phyloP scores from a whole-genome alignment of 1,140 invertebrate species.

The Solen grandis region DNA sequence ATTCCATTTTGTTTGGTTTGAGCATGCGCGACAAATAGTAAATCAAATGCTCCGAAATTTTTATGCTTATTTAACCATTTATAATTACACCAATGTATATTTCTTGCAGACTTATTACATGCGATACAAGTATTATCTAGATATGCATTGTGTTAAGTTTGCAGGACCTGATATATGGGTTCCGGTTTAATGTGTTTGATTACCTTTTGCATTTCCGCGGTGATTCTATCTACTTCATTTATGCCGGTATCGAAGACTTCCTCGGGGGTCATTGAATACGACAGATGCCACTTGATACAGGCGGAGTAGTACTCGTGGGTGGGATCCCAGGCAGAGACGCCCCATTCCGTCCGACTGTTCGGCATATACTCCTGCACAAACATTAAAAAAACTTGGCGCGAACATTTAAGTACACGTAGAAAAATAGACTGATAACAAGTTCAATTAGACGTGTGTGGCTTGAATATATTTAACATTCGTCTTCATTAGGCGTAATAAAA shows the following conservation, averaged over 20 bases:
- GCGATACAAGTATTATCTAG: too few relatives aligned
- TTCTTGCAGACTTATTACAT: too few relatives aligned
- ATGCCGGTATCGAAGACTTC: constrained; percentile 80
- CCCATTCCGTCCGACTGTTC: constrained; percentile 70
- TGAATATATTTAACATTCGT: not conserved
- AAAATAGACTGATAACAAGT: too few relatives aligned
- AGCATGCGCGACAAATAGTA: too few relatives aligned
- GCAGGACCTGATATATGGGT: too few relatives aligned
- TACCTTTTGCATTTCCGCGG: constrained; percentile 77
- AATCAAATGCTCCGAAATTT: too few relatives aligned
- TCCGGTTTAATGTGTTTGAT: not conserved
- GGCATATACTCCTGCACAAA: constrained; percentile 72
- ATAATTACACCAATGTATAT: too few relatives aligned
- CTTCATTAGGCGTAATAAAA: not conserved
- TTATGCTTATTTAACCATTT: too few relatives aligned
- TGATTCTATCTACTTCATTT: constrained; percentile 78
- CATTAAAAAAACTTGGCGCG: too few relatives aligned
- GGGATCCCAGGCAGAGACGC: constrained; percentile 73
- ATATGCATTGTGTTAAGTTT: too few relatives aligned
- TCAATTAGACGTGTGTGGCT: not conserved
- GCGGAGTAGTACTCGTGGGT: constrained; percentile 79
- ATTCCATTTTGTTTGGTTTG: too few relatives aligned
- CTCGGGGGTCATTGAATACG: constrained; percentile 75
- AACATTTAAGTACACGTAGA: too few relatives aligned
- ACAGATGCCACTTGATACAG: constrained; percentile 81